Percentiles rank a stretch among this genome's conserved stretches.
Evolutionary conservation across 2,113 vertebrate genomes (phyloP).

Genomic region (Balaeniceps rex): DNA sequence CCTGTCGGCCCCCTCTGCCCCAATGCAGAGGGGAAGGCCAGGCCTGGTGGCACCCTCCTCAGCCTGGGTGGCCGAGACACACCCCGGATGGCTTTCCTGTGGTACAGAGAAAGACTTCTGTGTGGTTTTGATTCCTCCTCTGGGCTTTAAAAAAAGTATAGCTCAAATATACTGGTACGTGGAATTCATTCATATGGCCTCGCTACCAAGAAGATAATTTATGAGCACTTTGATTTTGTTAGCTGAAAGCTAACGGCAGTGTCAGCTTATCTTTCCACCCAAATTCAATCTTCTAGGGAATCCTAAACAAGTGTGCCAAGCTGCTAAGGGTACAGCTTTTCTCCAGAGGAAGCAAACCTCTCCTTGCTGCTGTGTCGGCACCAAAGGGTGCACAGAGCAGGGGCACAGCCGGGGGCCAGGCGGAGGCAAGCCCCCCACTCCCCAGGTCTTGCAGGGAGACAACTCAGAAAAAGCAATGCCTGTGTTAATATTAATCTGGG

Average conservation of each 20-base stretch:
- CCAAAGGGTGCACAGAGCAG: neutral
- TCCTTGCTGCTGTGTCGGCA: accelerated
- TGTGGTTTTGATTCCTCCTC: neutral
- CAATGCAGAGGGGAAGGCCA: accelerated
- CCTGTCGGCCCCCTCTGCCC: neutral
- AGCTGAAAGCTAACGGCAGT: neutral
- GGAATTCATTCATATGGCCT: neutral
- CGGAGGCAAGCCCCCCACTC: accelerated
- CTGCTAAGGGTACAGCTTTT: neutral
- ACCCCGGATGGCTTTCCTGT: neutral
- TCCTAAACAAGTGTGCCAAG: neutral
- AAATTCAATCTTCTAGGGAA: neutral
- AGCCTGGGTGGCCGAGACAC: neutral
- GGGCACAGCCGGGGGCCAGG: accelerated
- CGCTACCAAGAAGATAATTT: neutral
- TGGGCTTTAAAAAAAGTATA: neutral
- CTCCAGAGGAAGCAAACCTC: neutral
- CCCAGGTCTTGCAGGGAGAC: neutral
- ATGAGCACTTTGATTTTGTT: neutral
- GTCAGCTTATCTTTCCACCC: neutral
- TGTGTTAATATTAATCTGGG: neutral
- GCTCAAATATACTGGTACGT: neutral
- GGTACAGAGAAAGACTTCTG: neutral
- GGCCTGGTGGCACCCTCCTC: neutral
- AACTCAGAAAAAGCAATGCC: neutral